Evolutionary conservation across 2,888 invertebrate species (phyloP).

Genomic region (Epsilonema sp.): DNA sequence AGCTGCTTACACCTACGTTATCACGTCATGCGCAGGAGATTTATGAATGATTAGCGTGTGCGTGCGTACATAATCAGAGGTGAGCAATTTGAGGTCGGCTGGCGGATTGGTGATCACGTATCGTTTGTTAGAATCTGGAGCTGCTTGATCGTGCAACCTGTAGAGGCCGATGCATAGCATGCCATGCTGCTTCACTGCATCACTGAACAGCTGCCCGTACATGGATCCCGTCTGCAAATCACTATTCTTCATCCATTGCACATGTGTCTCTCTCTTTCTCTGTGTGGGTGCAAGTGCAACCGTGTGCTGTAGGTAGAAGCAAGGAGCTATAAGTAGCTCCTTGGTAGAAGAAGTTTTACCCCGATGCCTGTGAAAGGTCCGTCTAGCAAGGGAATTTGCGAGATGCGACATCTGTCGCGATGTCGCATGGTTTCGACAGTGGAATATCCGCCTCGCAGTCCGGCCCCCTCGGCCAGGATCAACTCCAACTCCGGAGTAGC

Average conservation of each 20-base stretch:
- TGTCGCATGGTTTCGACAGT: slow-evolving; percentile 88
- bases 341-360: slow-evolving; percentile 25
- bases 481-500: slow-evolving; percentile 97
- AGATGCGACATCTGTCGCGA: slow-evolving; percentile 88
- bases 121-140: slow-evolving; percentile 69
- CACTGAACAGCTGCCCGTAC: slow-evolving; percentile 91
- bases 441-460: slow-evolving; percentile 88
- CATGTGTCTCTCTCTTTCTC: background rate
- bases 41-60: background rate
- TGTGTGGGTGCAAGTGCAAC: too few species aligned
- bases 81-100: slow-evolving; percentile 84
- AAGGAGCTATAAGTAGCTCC: too few species aligned
- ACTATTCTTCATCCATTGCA: too few species aligned
- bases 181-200: slow-evolving; percentile 83
- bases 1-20: too few species aligned
- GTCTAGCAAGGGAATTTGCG: slow-evolving; percentile 92
- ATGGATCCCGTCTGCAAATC: slow-evolving; percentile 58
- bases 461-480: slow-evolving; percentile 95
- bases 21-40: too few species aligned
- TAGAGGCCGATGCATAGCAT: slow-evolving; percentile 96
- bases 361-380: slow-evolving; percentile 91
- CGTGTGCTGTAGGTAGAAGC: too few species aligned
- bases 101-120: slow-evolving; percentile 99
- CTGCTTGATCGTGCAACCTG: slow-evolving; percentile 40
- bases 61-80: slow-evolving; percentile 73